Conservation (phyloP, 2,888 invertebrate genomes). For the Pecten maximus region DNA sequence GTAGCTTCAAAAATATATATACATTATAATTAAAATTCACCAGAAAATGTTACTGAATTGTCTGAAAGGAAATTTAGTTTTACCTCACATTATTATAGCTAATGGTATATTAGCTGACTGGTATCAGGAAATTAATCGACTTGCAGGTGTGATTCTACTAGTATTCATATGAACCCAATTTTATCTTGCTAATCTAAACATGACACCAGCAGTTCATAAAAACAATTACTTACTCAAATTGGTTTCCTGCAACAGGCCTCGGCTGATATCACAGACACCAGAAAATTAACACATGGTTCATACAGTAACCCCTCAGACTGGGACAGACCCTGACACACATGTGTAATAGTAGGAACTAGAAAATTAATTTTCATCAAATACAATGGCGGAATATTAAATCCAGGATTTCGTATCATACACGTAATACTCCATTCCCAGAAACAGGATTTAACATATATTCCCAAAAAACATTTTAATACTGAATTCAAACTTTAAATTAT, state of each 20-base stretch:
- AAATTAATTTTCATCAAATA: neutral
- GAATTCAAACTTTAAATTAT: too few species aligned
- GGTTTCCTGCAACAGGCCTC: neutral
- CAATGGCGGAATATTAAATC: neutral
- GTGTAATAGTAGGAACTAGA: neutral
- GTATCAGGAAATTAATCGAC: neutral
- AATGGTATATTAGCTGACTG: neutral
- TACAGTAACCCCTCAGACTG: neutral
- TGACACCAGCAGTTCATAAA: constrained; percentile 4
- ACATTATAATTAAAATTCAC: too few species aligned
- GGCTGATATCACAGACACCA: constrained; percentile 4
- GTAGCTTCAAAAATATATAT: too few species aligned
- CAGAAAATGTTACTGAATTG: too few species aligned
- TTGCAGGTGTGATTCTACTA: neutral
- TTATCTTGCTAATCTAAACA: constrained; percentile 13
- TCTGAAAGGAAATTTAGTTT: too few species aligned
- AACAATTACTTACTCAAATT: constrained; percentile 23
- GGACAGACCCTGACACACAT: neutral
- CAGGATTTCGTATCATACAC: too few species aligned
- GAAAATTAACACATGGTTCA: neutral
- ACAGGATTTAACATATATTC: too few species aligned
- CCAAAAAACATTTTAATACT: too few species aligned
- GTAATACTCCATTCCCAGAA: too few species aligned
- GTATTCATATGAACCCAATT: neutral
- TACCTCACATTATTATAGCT: too few species aligned